These are phyloP conservation scores for Perizoma flavofasciatum DNA, from an alignment of 2,888 invertebrate species.

Conservation along the genomic window DNA sequence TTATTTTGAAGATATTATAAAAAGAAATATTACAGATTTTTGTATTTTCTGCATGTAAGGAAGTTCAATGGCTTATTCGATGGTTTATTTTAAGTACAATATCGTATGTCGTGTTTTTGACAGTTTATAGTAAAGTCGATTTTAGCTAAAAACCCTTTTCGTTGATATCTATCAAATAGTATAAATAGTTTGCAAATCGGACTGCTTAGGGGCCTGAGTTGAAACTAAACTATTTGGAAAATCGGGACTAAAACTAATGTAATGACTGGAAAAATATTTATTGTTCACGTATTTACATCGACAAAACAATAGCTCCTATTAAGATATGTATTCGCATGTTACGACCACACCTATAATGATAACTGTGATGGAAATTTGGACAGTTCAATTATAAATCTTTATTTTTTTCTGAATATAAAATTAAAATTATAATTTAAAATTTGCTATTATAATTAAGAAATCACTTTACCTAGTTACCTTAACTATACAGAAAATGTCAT, in stretches of 20 bases:
- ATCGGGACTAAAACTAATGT: constrained; percentile 1
- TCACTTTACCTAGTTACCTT: constrained; percentile 31
- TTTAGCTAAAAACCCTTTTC: no score
- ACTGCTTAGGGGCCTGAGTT: no score
- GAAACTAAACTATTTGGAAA: background rate
- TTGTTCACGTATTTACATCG: constrained; percentile 74
- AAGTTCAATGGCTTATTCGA: constrained; percentile 7
- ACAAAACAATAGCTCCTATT: constrained; percentile 22
- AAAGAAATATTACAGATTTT: background rate
- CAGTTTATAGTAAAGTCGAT: no score
- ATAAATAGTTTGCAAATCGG: no score
- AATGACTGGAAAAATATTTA: constrained; percentile 74
- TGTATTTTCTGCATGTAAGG: constrained; percentile 5
- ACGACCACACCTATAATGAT: constrained; percentile 13
- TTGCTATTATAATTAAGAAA: constrained; percentile 30
- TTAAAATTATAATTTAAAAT: constrained; percentile 18
- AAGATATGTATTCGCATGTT: constrained; percentile 16
- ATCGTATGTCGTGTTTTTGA: no score
- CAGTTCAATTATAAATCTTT: constrained; percentile 19
- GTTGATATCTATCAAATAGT: no score
- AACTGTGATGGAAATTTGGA: constrained; percentile 20
- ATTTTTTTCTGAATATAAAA: constrained; percentile 19
- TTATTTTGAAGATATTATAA: background rate
- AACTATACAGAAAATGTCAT: constrained; percentile 28
- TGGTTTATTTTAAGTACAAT: background rate